phyloP scores from a whole-genome alignment of 2,113 vertebrate species.

The Aleadryas rufinucha region DNA sequence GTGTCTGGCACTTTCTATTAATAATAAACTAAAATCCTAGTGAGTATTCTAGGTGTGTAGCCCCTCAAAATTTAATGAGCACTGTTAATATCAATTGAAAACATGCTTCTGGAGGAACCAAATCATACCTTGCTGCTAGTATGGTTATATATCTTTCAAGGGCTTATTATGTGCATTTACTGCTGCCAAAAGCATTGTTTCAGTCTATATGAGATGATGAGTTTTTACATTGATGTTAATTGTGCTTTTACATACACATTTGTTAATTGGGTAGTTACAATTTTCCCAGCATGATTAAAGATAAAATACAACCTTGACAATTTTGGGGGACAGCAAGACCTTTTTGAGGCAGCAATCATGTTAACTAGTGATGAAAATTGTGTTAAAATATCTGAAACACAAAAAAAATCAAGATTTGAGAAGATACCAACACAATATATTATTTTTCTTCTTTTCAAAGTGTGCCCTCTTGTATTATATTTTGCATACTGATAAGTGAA shows the following conservation, averaged over 20 bases:
- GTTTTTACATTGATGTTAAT: neutral
- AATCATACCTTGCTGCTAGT: neutral
- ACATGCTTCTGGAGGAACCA: neutral
- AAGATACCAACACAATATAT: neutral
- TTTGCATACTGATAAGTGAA: neutral
- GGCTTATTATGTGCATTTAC: neutral
- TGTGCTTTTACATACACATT: neutral
- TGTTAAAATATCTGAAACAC: neutral
- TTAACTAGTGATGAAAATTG: neutral
- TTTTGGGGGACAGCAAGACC: neutral
- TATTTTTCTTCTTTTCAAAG: neutral
- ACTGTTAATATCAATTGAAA: neutral
- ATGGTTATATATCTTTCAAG: neutral
- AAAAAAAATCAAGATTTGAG: neutral
- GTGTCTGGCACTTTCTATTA: neutral
- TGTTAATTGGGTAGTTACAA: neutral
- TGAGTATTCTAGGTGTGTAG: neutral
- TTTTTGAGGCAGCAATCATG: neutral
- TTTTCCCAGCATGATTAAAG: neutral
- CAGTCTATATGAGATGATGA: neutral
- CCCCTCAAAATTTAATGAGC: neutral
- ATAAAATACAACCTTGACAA: neutral
- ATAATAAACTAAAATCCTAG: neutral
- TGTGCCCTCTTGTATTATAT: neutral
- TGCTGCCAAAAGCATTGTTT: neutral